Base-by-base conservation (phyloP, 2,797 vertebrate species). In the Leucoraja ocellata region DNA sequence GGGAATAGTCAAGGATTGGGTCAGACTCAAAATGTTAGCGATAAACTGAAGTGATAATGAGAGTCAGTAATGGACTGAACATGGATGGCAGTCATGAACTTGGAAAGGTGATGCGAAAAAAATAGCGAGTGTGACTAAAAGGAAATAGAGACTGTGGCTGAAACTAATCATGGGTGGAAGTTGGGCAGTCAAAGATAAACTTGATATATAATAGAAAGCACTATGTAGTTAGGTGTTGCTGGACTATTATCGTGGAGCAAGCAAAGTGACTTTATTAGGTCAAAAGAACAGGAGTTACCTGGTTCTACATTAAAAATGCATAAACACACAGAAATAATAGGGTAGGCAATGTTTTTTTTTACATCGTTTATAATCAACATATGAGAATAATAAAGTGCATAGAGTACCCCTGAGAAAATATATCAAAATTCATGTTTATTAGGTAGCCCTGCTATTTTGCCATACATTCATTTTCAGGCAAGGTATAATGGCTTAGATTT, bases 11-110 rank as follows among this genome's bases (percentile, higher is more conserved):
- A 92, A 39, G 46, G 65, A 76, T 76, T 92, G 90, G 90, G 90
- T 76, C 90, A 92, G 71, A 76, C 71, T 54, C 74, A 4, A 54
- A 76, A 25, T 92, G 73, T 74, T 58, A 76, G 71, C 46, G 71
- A 58, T 16, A 92, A 92, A 74, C 71, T 74, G 54, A 91, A 92
- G 71, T 92, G 90, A 74, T 92, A 92, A 92, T 92, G 90, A 39
- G 71, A 76, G 73, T 92, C 90, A 74, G 90, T 76, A 92, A 92
- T 92, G 46, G 71, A 74, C 13, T 76, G 90, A 92, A 92, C 90
- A 76, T 76, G 46, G 39, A 23, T 92, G 23, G 90, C 39, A 92
- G 68, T 76, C 90, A n/a, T 39, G 68, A 92, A 92, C 11, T 16
- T 23, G 71, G 39, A 74, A 54, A 74, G 39, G 46, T 39, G 10